Evolutionary conservation across 2,888 invertebrate species (phyloP).

Genomic region (Allygus modestus): DNA sequence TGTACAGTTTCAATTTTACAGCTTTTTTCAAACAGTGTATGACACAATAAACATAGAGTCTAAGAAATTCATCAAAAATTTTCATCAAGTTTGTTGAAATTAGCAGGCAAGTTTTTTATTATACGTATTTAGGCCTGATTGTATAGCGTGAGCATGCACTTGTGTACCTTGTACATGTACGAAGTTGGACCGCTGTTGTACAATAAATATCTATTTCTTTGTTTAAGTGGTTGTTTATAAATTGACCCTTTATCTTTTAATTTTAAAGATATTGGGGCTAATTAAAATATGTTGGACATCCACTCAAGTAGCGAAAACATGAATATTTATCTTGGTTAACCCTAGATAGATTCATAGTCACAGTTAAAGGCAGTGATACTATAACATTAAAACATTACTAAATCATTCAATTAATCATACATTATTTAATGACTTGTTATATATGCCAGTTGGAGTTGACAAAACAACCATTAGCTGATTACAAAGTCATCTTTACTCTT

Average conservation of each 20-base stretch:
- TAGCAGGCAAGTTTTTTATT: constrained; percentile 22
- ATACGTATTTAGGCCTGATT: neutral
- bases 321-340: too few relatives aligned
- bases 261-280: constrained; percentile 2
- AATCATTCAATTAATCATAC: too few relatives aligned
- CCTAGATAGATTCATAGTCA: too few relatives aligned
- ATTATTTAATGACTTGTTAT: too few relatives aligned
- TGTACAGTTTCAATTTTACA: neutral
- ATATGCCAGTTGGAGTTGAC: too few relatives aligned
- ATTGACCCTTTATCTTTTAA: constrained; percentile 1
- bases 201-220: constrained; percentile 51
- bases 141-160: neutral
- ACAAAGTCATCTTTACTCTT: too few relatives aligned
- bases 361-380: too few relatives aligned
- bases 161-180: constrained; percentile 30
- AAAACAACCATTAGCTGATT: too few relatives aligned
- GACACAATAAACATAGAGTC: neutral
- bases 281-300: neutral
- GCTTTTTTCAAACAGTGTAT: neutral
- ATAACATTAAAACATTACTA: too few relatives aligned
- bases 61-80: neutral
- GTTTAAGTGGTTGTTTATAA: constrained; percentile 3
- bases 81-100: neutral
- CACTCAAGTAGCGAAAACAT: too few relatives aligned
- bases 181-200: constrained; percentile 36